Conservation (phyloP, 2,888 invertebrate species). For the Sphaerophoria rueppellii region DNA sequence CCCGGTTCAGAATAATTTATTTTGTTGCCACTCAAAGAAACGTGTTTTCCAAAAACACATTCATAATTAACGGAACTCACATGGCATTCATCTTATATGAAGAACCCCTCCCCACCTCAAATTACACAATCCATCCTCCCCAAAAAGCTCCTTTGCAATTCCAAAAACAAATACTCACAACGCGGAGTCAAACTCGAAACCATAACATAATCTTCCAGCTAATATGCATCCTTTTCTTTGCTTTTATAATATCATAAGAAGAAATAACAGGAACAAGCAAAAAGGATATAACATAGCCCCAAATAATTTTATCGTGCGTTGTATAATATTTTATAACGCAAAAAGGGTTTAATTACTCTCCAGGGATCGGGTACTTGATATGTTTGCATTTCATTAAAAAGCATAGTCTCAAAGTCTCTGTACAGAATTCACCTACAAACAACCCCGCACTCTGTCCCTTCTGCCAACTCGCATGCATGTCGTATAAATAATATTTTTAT, state of each 20-base stretch:
- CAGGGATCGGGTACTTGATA: conserved; percentile 56
- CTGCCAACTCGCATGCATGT: too few relatives aligned
- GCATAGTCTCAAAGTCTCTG: conserved; percentile 29
- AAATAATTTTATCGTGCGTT: conserved; percentile 66
- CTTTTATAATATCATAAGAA: neutral
- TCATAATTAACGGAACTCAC: conserved; percentile 57
- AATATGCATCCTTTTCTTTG: neutral
- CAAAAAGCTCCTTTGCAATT: neutral
- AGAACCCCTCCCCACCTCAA: too few relatives aligned
- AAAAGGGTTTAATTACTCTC: conserved; percentile 70
- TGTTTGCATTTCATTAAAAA: conserved; percentile 70
- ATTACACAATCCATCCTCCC: conserved; percentile 30
- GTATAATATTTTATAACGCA: conserved; percentile 48
- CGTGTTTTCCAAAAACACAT: conserved; percentile 15
- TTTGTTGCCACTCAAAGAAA: conserved; percentile 8
- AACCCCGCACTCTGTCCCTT: too few relatives aligned
- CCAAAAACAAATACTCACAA: neutral
- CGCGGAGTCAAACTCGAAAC: neutral
- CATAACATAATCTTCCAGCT: conserved; percentile 14
- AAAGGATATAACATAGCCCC: conserved; percentile 25
- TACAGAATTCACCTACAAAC: too few relatives aligned
- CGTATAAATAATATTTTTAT: too few relatives aligned
- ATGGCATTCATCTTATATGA: neutral
- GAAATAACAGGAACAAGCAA: neutral
- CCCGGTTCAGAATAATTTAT: neutral